Evolutionary conservation across 2,113 vertebrate species (phyloP).

Genomic region (Saguinus imperator): DNA sequence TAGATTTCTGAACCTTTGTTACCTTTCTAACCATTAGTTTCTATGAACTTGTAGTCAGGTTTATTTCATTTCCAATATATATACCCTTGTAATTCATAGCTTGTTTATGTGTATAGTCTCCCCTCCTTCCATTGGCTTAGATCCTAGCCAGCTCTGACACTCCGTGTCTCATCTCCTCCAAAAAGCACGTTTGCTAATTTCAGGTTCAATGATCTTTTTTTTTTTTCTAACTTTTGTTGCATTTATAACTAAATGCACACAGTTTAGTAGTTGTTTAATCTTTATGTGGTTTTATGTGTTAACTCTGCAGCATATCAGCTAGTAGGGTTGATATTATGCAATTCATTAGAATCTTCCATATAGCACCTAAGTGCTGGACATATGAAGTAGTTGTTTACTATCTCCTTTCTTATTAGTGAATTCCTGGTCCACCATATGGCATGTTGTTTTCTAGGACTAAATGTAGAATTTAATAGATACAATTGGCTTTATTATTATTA

Average conservation of each 20-base stretch:
- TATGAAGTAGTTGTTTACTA: background rate
- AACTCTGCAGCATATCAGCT: background rate
- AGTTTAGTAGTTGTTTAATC: background rate
- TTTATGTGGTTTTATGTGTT: background rate
- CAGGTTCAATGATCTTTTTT: background rate
- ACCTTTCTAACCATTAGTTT: background rate
- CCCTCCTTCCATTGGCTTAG: background rate
- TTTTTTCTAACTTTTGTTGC: background rate
- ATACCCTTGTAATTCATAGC: background rate
- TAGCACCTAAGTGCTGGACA: background rate
- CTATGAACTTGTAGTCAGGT: background rate
- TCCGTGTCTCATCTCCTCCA: background rate
- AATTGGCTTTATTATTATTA: background rate
- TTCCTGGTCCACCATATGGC: background rate
- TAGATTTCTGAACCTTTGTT: background rate
- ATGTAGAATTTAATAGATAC: background rate
- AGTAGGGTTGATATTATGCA: background rate
- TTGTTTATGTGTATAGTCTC: background rate
- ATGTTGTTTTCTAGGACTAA: background rate
- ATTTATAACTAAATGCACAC: background rate
- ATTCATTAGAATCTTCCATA: background rate
- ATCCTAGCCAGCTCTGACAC: background rate
- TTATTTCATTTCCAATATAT: background rate
- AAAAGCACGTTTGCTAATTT: background rate
- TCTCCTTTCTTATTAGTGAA: background rate